These are phyloP conservation scores for Siniperca obscura DNA, from an alignment of 2,797 vertebrate species.

Conservation along the genomic window DNA sequence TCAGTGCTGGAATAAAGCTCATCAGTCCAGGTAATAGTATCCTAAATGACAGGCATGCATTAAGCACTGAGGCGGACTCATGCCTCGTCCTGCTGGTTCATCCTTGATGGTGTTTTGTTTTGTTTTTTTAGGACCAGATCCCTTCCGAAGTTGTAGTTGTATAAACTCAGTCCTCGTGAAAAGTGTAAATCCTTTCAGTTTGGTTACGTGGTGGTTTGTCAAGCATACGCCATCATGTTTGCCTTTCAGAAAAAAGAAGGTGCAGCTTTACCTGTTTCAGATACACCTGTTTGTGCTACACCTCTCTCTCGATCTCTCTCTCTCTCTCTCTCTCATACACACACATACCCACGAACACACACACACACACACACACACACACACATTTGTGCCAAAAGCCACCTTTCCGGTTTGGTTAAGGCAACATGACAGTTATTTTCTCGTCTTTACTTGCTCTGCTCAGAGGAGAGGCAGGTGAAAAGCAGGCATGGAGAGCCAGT, in stretches of 20 bases:
- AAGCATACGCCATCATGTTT: slow-evolving; percentile 54
- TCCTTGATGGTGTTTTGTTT: slow-evolving; percentile 13
- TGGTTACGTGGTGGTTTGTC: slow-evolving; percentile 21
- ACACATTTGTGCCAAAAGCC: slow-evolving; percentile 43
- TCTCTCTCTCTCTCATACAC: slow-evolving; percentile 31
- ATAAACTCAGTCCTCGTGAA: slow-evolving; percentile 5
- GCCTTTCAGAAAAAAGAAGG: slow-evolving; percentile 27
- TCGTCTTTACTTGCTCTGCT: slow-evolving; percentile 76
- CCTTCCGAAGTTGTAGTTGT: slow-evolving; percentile 1
- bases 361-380: slow-evolving; percentile 1
- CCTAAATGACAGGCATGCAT: slow-evolving; percentile 34
- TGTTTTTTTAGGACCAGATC: not conserved
- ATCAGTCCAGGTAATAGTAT: slow-evolving; percentile 56
- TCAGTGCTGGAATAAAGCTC: slow-evolving; percentile 39
- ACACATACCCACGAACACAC: not conserved
- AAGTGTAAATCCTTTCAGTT: slow-evolving; percentile 33
- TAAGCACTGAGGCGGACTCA: slow-evolving; percentile 34
- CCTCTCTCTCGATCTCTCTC: slow-evolving; percentile 28
- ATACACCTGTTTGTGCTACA: slow-evolving; percentile 78
- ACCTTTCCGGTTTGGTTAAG: slow-evolving; percentile 73
- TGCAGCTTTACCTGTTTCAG: slow-evolving; percentile 64
- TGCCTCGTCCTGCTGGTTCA: slow-evolving; percentile 36
- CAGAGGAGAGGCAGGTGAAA: slow-evolving; percentile 70
- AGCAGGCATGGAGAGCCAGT: slow-evolving; percentile 36
- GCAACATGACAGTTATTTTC: slow-evolving; percentile 80